phyloP scores from a whole-genome alignment of 2,113 vertebrate species.

The Pimephales promelas region DNA sequence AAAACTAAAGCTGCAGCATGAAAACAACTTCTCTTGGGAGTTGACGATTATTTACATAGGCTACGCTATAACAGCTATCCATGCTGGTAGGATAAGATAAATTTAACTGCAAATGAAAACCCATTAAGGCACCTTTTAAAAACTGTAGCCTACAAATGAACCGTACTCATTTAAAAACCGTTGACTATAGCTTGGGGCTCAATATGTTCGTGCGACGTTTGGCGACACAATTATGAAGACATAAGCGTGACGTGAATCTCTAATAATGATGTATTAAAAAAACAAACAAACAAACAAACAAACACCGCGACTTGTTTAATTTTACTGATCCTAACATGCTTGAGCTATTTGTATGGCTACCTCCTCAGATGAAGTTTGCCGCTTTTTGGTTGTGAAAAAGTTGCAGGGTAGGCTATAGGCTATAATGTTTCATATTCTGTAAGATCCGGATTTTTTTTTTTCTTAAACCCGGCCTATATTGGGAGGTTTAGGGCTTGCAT shows the following conservation, averaged over 20 bases:
- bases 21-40: background rate
- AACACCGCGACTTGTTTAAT: no score
- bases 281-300: no score
- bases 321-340: background rate
- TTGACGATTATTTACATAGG: background rate
- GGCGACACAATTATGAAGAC: background rate
- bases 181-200: background rate
- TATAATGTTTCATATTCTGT: background rate
- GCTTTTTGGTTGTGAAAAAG: background rate
- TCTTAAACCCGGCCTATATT: no score
- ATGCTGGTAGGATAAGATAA: background rate
- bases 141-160: background rate
- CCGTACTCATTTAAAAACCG: background rate
- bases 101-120: background rate
- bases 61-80: background rate
- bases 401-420: background rate
- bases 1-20: constrained; percentile 31
- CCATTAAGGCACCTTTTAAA: no score
- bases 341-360: background rate
- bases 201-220: background rate
- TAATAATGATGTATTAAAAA: background rate
- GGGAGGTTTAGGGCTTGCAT: background rate
- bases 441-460: background rate
- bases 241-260: background rate
- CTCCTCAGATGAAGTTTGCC: background rate